Evolutionary conservation across 2,797 vertebrate genomes (phyloP), one percentile per base, ranked within the genome.

Genomic region (Carduelis carduelis): DNA sequence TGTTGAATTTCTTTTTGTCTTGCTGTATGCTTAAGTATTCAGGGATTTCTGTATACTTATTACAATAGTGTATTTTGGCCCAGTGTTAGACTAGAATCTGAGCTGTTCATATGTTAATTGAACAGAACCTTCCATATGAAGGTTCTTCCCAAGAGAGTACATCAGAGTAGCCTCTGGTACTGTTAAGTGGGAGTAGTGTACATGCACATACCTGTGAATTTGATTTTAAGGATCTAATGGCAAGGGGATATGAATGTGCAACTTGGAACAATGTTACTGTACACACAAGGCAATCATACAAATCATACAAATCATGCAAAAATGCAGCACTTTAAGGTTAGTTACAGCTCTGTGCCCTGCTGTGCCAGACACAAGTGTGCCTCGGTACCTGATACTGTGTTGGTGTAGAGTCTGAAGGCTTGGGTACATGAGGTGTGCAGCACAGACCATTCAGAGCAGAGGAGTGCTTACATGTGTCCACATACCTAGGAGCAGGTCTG

Each of bases 241-340:
- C 27, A 17, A 53, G 79, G 30, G 47, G 43, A 30, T 64, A 34
- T 7, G 52, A 50, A 77, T 37, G 28, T 16, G 2, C 32, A 72
- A 4, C 74, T 82, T 30, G 37, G 24, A 28, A 41, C 24, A 59
- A 34, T 44, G 68, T 88, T 95, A 79, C 64, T 47, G 53, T 49
- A 34, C 46, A 30, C 55, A 69, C 92, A 79, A 95, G 79, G 83
- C 22, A 2, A 27, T 66, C 10, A 37, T 65, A 60, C 74, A 93
- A 93, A 77, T 86, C 77, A 34, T 89, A 60, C 74, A 93, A 93
- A 78, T 86, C 77, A 34, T 89, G 56, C 83, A 92, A 74, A 65
- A 79, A 72, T 15, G 28, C 70, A 91, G 93, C 91, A 87, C 86
- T 90, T 87, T 60, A 84, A 89, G 49, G 79, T 78, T 35, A 83